Base-by-base conservation (phyloP, 2,113 vertebrate genomes). In the Hepsetus odoe region DNA sequence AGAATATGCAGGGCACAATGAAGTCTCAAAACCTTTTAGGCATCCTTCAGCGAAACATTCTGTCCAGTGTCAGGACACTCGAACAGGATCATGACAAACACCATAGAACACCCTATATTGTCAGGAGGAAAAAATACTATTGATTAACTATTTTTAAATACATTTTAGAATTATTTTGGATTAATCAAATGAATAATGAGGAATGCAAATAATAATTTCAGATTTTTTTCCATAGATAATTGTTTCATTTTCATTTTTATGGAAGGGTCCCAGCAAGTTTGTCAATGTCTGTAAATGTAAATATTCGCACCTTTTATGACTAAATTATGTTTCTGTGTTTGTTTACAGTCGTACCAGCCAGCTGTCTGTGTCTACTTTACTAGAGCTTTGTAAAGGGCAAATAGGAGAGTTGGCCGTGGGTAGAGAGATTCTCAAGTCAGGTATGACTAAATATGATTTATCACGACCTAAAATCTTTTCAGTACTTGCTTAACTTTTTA, bases 351-450 rank as follows among this genome's bases (percentile, higher is more conserved):
- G 95, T 70, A 96, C 95, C 49, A 96, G 95, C 86, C 95, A 96
- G 83, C 94, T 96, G 83, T 96, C 95, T 28, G 92, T 96, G 82
- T 96, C 95, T 67, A 96, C 95, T 0, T 86, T 96, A 0, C 35
- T 96, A 91, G 95, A 96, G 82, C 90, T 96, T 82, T 96, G 95
- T 88, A 96, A 94, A 88, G 95, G 95, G 33, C 95, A 96, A 89
- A 91, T 93, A 0, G 95, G 95, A 74, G 95, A 96, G 82, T 85
- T 97, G 78, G 95, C 95, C 53, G 93, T 96, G 80, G 95, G 95
- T 22, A 93, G 95, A 93, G 95, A 97, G 85, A 96, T 97, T 86
- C 93, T 96, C 80, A 96, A 96, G 91, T 94, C 95, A 90, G 95
- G 95, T 96, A 92, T 90, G 73, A 74, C 49, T 49, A 40, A 2